Conservation (phyloP, 2,888 invertebrate species). For the Melinaea menophilus region DNA sequence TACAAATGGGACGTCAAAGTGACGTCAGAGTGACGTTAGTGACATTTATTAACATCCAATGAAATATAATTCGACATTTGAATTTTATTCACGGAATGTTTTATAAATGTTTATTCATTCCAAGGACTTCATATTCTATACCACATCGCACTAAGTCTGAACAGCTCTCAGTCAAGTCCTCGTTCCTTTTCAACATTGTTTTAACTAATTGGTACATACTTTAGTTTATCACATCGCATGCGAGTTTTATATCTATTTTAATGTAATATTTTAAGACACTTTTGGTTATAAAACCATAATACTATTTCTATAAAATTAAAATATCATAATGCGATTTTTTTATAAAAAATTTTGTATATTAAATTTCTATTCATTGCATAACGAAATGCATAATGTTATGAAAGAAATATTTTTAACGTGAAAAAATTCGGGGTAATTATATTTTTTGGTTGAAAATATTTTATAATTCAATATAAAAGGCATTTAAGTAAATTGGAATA, state of each 20-base stretch:
- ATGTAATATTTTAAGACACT: not conserved
- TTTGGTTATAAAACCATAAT: not conserved
- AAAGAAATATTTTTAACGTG: no score
- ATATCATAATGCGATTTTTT: no score
- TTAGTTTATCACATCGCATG: slow-evolving; percentile 2
- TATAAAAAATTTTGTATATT: no score
- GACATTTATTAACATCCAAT: slow-evolving; percentile 2
- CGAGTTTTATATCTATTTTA: slow-evolving; percentile 1
- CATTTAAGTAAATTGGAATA: no score
- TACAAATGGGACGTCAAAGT: not conserved
- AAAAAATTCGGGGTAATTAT: no score
- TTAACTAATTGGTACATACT: slow-evolving; percentile 19
- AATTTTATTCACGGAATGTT: slow-evolving; percentile 2
- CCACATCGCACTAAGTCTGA: slow-evolving; percentile 8
- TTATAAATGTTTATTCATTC: not conserved
- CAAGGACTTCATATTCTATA: slow-evolving; percentile 1
- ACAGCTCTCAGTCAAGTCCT: slow-evolving; percentile 10
- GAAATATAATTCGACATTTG: slow-evolving; percentile 1
- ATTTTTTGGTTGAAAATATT: no score
- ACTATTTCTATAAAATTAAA: no score
- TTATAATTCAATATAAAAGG: no score
- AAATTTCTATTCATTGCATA: no score
- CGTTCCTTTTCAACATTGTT: slow-evolving; percentile 9
- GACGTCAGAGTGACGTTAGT: not conserved
- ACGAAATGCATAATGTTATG: no score